phyloP scores from a whole-genome alignment of 2,888 invertebrate genomes.

The Sinodicranocentrus sp. region DNA sequence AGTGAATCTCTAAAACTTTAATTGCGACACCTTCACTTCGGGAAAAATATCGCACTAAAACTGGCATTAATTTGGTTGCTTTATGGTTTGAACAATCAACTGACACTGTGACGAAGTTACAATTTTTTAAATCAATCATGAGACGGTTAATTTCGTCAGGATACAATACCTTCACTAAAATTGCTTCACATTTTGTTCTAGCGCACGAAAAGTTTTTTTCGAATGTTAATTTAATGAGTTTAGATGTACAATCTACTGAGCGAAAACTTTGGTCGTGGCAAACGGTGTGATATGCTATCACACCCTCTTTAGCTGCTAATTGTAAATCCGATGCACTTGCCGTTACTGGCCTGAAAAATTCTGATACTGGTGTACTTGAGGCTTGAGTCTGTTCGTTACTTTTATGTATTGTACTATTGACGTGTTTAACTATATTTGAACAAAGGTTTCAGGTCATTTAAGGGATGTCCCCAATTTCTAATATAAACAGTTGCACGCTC shows the following conservation, averaged over 20 bases:
- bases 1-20: conserved; percentile 32
- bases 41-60: conserved; percentile 45
- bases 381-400: background rate
- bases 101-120: conserved; percentile 11
- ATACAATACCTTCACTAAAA: conserved; percentile 32
- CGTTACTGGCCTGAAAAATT: background rate
- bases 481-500: too few species aligned
- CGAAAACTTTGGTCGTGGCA: conserved; percentile 38
- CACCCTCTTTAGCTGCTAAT: conserved; percentile 54
- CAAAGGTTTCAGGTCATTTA: too few species aligned
- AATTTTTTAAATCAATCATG: background rate
- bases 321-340: background rate
- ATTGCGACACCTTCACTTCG: background rate
- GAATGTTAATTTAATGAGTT: conserved; percentile 17
- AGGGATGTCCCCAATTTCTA: background rate
- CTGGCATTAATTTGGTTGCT: conserved; percentile 37
- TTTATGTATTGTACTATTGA: conserved; percentile 22
- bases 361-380: background rate
- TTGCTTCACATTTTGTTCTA: conserved; percentile 41
- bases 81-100: conserved; percentile 54
- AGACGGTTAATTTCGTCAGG: conserved; percentile 15
- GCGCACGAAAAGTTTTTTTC: conserved; percentile 26
- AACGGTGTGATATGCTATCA: conserved; percentile 49
- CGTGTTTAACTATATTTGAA: too few species aligned
- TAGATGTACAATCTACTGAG: conserved; percentile 35